Percentiles rank a stretch among this genome's conserved stretches.
These are phyloP conservation scores for Chaetops frenatus DNA, from an alignment of 2,113 vertebrate species.

Conservation along the genomic window DNA sequence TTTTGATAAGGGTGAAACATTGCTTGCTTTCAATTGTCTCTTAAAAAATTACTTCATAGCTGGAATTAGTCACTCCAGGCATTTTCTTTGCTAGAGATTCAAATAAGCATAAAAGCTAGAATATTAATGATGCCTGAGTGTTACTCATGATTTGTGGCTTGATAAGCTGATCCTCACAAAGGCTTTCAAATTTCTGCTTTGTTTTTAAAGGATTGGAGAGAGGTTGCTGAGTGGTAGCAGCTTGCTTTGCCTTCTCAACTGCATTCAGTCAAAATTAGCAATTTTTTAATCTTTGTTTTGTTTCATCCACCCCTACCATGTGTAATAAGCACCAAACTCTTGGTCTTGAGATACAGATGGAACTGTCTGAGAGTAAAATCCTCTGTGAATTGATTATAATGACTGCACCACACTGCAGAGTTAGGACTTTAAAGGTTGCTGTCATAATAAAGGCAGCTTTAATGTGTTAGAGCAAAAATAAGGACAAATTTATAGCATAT, in stretches of 20 bases:
- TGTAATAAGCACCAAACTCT: background rate
- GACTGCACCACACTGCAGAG: background rate
- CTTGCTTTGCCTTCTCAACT: background rate
- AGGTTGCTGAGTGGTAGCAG: background rate
- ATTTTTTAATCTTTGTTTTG: background rate
- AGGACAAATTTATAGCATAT: background rate
- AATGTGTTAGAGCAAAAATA: background rate
- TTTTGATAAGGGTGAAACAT: background rate
- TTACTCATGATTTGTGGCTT: background rate
- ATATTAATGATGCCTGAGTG: background rate
- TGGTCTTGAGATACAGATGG: background rate
- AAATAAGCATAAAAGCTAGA: background rate
- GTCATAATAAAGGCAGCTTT: background rate
- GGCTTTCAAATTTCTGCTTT: background rate
- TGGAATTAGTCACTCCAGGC: conserved; percentile 35
- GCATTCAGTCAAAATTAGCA: background rate
- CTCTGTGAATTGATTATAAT: background rate
- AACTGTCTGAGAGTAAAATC: background rate
- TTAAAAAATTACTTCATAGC: background rate
- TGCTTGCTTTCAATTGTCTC: background rate
- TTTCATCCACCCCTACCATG: background rate
- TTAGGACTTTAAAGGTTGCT: background rate
- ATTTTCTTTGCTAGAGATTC: conserved; percentile 16
- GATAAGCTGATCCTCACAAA: background rate
- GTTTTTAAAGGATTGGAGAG: background rate